Base-by-base conservation (phyloP, 2,797 vertebrate species). In the Mycteria americana region DNA sequence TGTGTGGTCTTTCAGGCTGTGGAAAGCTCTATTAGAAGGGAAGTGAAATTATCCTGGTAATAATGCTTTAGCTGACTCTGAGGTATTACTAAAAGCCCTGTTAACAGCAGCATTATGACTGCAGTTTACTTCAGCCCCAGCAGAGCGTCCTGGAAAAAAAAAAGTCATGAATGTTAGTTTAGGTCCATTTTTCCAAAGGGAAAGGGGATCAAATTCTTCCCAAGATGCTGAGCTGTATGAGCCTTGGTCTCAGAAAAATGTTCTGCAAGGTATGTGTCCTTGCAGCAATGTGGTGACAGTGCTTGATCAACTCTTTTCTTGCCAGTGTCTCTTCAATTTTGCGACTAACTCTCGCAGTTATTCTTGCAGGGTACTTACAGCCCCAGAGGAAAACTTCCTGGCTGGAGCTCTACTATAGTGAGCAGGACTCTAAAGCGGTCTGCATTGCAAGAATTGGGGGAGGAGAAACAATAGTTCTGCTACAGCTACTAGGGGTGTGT, bases 401-500 rank as follows among this genome's bases (percentile, higher is more conserved):
- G 18, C 50, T 41, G 50, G 43, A 75, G 35, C 23, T 11, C 31
- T 41, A 0, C 46, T 56, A 2, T 2, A 17, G 54, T 1, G 1
- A 54, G 62, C 28, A 31, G 35, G 31, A 19, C 21, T 22, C 4
- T 5, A 3, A 23, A 35, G 85, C 2, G 4, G 46, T 18, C 50
- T 18, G 17, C 6, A 4, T 0, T 23, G 35, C 7, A 43, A 37
- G 22, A 39, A 24, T 1, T 10, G 19, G 6, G 37, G 21, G 11
- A 12, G 9, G 11, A 2, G 14, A 10, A 48, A 30, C 24, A 28
- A 6, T 6, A 31, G 18, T 13, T 54, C 24, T 62, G 39, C 46
- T 53, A 5, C 23, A 46, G 3, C 17, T 60, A 31, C 6, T 46
- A 15, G 30, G 43, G 25, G 7, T 15, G 21, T 17, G 39, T 7